Percentiles rank a stretch among this genome's conserved stretches.
phyloP scores from a whole-genome alignment of 1,140 invertebrate species.

The Zophobas morio region DNA sequence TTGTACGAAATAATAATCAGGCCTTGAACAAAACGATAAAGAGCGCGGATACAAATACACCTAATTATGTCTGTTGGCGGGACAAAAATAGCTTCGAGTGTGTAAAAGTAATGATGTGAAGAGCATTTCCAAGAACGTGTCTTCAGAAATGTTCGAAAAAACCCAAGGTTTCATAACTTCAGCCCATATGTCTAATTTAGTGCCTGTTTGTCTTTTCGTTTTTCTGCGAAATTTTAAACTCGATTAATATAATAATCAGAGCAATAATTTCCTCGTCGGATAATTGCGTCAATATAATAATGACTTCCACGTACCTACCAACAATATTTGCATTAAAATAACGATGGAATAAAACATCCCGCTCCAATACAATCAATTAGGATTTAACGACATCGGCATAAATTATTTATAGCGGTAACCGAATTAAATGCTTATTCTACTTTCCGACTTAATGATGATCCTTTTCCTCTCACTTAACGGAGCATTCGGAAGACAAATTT shows the following conservation, averaged over 20 bases:
- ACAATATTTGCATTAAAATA: neutral
- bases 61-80: conserved; percentile 33
- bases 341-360: neutral
- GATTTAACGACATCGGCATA: conserved; percentile 10
- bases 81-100: conserved; percentile 21
- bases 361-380: conserved; percentile 18
- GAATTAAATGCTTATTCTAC: conserved; percentile 4
- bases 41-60: conserved; percentile 26
- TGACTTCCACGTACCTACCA: no score
- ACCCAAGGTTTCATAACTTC: neutral
- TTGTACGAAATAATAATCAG: conserved; percentile 34
- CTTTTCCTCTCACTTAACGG: conserved; percentile 22
- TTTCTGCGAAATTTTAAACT: no score
- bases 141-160: conserved; percentile 2
- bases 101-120: conserved; percentile 14
- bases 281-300: no score
- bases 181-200: no score
- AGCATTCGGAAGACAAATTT: neutral
- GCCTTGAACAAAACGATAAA: conserved; percentile 26
- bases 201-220: no score
- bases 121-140: neutral
- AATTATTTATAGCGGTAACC: neutral
- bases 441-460: conserved; percentile 3
- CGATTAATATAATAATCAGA: no score
- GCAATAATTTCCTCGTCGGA: no score